Conservation (phyloP, 2,888 invertebrate species). For the Scaptomyza caliginosa region DNA sequence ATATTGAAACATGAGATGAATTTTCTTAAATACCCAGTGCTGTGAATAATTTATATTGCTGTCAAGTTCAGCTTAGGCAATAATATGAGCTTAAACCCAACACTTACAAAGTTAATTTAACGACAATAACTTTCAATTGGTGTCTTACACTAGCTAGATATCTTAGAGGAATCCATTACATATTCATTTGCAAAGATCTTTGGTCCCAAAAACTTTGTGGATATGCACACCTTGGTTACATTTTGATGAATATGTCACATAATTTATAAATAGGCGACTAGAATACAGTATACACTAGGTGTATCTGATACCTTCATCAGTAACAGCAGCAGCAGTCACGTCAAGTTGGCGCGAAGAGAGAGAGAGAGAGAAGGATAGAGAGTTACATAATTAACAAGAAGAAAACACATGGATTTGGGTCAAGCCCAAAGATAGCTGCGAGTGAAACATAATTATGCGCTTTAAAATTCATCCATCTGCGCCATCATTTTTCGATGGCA, state of each 20-base stretch:
- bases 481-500: conserved; percentile 12
- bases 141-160: conserved; percentile 1
- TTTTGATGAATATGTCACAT: conserved; percentile 7
- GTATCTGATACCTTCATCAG: conserved; percentile 23
- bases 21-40: background rate
- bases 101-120: conserved; percentile 16
- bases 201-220: conserved; percentile 19
- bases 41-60: conserved; percentile 36
- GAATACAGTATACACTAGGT: conserved; percentile 48
- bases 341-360: conserved; percentile 42
- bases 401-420: conserved; percentile 68
- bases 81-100: background rate
- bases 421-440: conserved; percentile 17
- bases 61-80: background rate
- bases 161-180: conserved; percentile 15
- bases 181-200: conserved; percentile 19
- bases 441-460: conserved; percentile 24
- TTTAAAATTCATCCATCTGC: conserved; percentile 63
- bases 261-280: conserved; percentile 16
- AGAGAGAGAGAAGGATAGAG: conserved; percentile 40
- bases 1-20: conserved; percentile 30
- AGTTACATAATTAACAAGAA: conserved; percentile 69
- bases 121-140: conserved; percentile 16
- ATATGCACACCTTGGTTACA: conserved; percentile 10
- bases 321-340: conserved; percentile 11